Evolutionary conservation across 2,888 invertebrate genomes (phyloP).

Genomic region (Melanchra persicariae): DNA sequence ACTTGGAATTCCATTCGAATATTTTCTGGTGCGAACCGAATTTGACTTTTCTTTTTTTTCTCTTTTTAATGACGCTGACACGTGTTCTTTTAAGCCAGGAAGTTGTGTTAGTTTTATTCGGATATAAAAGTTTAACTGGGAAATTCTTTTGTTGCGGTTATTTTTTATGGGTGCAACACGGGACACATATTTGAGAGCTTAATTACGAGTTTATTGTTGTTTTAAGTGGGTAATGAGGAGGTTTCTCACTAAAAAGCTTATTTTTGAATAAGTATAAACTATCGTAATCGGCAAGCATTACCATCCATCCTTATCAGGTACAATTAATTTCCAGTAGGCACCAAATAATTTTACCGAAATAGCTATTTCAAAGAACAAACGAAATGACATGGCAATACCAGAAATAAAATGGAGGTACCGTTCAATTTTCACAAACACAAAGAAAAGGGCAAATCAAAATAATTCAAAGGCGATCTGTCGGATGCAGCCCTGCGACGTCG

Average conservation of each 20-base stretch:
- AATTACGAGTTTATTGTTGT: constrained; percentile 53
- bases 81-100: constrained; percentile 65
- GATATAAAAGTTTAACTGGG: constrained; percentile 64
- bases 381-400: constrained; percentile 65
- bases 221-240: constrained; percentile 32
- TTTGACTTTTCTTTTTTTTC: constrained; percentile 67
- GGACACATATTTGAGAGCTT: constrained; percentile 57
- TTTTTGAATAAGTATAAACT: constrained; percentile 32
- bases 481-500: constrained; percentile 65
- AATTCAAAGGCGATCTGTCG: constrained; percentile 69
- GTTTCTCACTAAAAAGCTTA: constrained; percentile 30
- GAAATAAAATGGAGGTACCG: constrained; percentile 62
- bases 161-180: constrained; percentile 66
- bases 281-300: neutral
- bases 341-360: neutral
- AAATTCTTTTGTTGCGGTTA: constrained; percentile 64
- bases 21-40: constrained; percentile 67
- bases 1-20: constrained; percentile 70
- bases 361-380: constrained; percentile 56
- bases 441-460: constrained; percentile 67
- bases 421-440: constrained; percentile 69
- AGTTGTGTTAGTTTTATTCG: constrained; percentile 69
- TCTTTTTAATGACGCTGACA: constrained; percentile 62
- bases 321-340: constrained; percentile 6
- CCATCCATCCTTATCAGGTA: neutral